These are phyloP conservation scores for Spea bombifrons DNA, from an alignment of 2,113 vertebrate species.

Conservation along the genomic window DNA sequence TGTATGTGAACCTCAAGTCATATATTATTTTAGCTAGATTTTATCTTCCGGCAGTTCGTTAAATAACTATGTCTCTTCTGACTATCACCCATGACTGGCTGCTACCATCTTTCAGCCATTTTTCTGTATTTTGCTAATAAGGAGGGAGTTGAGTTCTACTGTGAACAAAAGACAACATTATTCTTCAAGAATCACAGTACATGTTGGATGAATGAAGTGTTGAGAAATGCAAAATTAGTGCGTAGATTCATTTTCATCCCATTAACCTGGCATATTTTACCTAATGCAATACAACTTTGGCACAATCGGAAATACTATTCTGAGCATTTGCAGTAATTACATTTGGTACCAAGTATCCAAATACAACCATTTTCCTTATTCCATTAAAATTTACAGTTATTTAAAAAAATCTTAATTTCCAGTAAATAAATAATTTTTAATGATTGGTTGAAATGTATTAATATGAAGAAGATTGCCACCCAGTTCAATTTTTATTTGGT, in stretches of 20 bases:
- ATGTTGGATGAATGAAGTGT: conserved; percentile 34
- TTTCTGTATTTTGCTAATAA: conserved; percentile 37
- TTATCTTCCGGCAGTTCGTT: conserved; percentile 1
- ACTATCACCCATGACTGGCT: background rate
- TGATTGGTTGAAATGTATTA: too few relatives aligned
- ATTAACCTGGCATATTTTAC: conserved; percentile 8
- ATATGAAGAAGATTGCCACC: too few relatives aligned
- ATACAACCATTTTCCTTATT: too few relatives aligned
- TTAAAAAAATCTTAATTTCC: too few relatives aligned
- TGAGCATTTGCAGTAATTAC: too few relatives aligned
- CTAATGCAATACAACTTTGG: background rate
- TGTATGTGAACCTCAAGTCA: too few relatives aligned
- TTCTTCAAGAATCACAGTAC: conserved; percentile 31
- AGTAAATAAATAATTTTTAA: too few relatives aligned
- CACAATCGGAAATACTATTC: too few relatives aligned
- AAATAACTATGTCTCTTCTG: conserved; percentile 19
- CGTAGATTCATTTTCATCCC: conserved; percentile 32
- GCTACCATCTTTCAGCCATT: conserved; percentile 23
- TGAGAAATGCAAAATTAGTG: conserved; percentile 37
- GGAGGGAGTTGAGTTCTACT: conserved; percentile 27
- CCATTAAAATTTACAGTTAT: too few relatives aligned
- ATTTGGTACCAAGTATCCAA: too few relatives aligned
- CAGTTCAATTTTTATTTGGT: too few relatives aligned
- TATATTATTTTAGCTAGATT: too few relatives aligned
- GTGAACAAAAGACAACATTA: conserved; percentile 44